Base-by-base conservation (phyloP, 2,113 vertebrate species). In the Salvelinus namaycush region DNA sequence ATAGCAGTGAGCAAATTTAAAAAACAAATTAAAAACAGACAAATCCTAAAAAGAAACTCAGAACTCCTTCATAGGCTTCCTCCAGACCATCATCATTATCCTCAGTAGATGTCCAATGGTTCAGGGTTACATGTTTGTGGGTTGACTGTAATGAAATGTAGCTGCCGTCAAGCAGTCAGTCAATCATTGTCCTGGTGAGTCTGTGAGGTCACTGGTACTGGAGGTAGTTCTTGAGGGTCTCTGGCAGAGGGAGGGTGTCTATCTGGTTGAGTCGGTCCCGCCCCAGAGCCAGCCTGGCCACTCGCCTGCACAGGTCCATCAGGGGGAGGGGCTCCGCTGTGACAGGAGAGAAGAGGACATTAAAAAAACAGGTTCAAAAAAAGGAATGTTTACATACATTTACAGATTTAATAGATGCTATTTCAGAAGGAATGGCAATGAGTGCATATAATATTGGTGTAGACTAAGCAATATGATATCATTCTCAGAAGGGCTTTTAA, bases 201-300 rank as follows among this genome's bases (percentile, higher is more conserved):
- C 8, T 48, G 64, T 65, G 39, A 22, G 64, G 77, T 97, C 95
- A 99, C 89, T 99, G 97, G 93, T 99, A 99, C 83, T 99, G 97
- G 93, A 99, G 96, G 91, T 98, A 99, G 94, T 97, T 97, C 92
- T 98, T 99, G 87, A 99, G 95, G 74, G 96, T 95, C 86, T 95
- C 95, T 83, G 97, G 97, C 93, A 99, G 93, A 57, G 97, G 97
- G 87, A 99, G 96, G 69, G 93, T 87, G 88, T 95, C 89, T 88
- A 99, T 97, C 89, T 97, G 96, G 84, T 89, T 95, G 87, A 99
- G 94, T 82, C 96, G 97, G 82, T 96, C 95, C 86, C 96, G 93
- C 75, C 97, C 96, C 79, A 99, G 92, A 82, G 97, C 95, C 81
- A 96, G 91, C 49, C 97, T 96, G 83, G 97, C 95, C 51, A 95